Evolutionary conservation across 35 echinoderm and acorn worm genomes (phyloP).

Genomic region (Anneissia japonica): DNA sequence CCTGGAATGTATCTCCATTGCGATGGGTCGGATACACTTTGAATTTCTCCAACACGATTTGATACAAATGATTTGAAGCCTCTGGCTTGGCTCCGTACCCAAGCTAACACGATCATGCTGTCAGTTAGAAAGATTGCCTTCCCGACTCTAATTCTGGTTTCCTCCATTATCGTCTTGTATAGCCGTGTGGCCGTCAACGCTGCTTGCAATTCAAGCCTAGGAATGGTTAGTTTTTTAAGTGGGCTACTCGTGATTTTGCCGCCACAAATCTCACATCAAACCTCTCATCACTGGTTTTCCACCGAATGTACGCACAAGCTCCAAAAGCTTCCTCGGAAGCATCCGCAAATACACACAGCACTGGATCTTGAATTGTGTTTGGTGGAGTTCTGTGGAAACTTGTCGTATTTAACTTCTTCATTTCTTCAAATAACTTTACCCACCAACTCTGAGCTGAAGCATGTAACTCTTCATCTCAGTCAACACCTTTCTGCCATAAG

Average conservation of each 20-base stretch:
- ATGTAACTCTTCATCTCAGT: conserved; percentile 14
- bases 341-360: conserved; percentile 59
- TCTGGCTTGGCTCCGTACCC: no score
- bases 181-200: conserved; percentile 36
- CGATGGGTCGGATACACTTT: no score
- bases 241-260: conserved; percentile 52
- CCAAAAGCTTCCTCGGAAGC: conserved; percentile 61
- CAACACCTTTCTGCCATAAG: conserved; percentile 3
- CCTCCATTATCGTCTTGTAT: background rate
- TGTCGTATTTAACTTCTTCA: conserved; percentile 36
- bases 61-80: no score
- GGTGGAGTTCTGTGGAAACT: conserved; percentile 25
- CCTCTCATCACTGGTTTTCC: background rate
- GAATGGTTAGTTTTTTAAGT: conserved; percentile 39
- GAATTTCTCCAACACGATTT: no score
- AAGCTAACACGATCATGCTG: conserved; percentile 29
- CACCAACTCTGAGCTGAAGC: background rate
- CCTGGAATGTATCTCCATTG: no score
- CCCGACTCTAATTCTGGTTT: conserved; percentile 19
- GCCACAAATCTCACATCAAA: conserved; percentile 41
- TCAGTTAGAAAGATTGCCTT: conserved; percentile 48
- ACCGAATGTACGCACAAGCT: conserved; percentile 44
- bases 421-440: conserved; percentile 38
- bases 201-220: conserved; percentile 56
- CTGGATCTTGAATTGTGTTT: background rate